Conservation (phyloP, 2,797 vertebrate species). For the Poeciliopsis infans region DNA sequence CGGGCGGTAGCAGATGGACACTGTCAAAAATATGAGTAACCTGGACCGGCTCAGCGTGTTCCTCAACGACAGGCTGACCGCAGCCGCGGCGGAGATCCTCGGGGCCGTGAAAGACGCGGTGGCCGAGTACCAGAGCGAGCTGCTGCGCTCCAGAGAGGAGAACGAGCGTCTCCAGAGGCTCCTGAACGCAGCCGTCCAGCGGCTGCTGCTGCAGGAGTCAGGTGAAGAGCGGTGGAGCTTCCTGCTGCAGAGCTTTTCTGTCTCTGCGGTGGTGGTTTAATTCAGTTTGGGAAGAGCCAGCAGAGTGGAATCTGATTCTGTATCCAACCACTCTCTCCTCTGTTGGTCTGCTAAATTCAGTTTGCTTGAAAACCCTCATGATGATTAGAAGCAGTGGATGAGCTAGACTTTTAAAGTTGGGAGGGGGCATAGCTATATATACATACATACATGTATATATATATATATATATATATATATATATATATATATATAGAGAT, state of each 20-base stretch:
- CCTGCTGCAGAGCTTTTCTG: neutral
- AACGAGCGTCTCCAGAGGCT: constrained; percentile 73
- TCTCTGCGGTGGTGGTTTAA: neutral
- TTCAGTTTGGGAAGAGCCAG: neutral
- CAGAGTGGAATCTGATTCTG: constrained; percentile 2
- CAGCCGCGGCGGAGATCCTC: constrained; percentile 73
- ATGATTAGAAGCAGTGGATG: neutral
- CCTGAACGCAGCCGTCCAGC: constrained; percentile 68
- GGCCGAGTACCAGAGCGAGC: constrained; percentile 68
- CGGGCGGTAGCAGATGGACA: constrained; percentile 72
- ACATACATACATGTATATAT: too few relatives aligned
- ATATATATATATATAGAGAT: too few relatives aligned
- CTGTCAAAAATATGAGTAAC: constrained; percentile 62
- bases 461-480: too few relatives aligned
- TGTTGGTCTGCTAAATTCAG: neutral
- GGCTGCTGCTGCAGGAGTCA: constrained; percentile 65
- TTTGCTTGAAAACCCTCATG: neutral
- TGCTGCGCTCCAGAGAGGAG: constrained; percentile 68
- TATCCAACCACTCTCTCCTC: neutral
- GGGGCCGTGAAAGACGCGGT: constrained; percentile 69
- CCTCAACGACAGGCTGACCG: constrained; percentile 71
- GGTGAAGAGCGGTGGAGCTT: constrained; percentile 40
- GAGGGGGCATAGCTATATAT: too few relatives aligned
- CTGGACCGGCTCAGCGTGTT: constrained; percentile 72
- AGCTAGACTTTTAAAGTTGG: too few relatives aligned